Conservation (phyloP, 2,797 vertebrate genomes). For the Peromyscus eremicus region DNA sequence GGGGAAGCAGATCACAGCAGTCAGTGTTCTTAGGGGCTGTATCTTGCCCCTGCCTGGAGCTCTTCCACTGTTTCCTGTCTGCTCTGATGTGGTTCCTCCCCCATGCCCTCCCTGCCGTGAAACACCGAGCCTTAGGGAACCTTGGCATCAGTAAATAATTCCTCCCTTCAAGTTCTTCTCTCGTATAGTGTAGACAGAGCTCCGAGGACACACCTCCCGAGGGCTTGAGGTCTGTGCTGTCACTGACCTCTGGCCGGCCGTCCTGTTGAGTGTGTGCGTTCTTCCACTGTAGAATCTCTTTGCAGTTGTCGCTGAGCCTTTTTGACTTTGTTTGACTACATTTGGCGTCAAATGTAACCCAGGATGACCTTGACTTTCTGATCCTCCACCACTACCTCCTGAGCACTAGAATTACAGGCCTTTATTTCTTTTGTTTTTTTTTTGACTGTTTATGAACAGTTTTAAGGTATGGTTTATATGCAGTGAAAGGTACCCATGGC, state of each 20-base stretch:
- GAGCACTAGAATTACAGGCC: not conserved
- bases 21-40: too few relatives aligned
- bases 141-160: not conserved
- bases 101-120: not conserved
- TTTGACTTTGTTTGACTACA: not conserved
- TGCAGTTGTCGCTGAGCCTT: not conserved
- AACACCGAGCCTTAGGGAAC: not conserved
- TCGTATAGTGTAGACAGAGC: not conserved
- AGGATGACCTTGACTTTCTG: not conserved
- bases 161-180: not conserved
- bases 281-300: conserved; percentile 4
- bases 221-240: not conserved
- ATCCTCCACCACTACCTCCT: not conserved
- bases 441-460: not conserved
- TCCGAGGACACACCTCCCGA: not conserved
- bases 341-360: not conserved
- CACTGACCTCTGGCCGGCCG: not conserved
- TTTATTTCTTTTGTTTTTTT: not conserved
- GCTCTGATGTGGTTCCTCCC: too few relatives aligned
- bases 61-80: not conserved
- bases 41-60: not conserved
- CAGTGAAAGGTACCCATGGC: not conserved
- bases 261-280: not conserved
- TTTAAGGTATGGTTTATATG: conserved; percentile 31
- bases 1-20: not conserved